These are phyloP conservation scores for Eulemur macaco DNA, from an alignment of 2,113 vertebrate species.

Conservation along the genomic window DNA sequence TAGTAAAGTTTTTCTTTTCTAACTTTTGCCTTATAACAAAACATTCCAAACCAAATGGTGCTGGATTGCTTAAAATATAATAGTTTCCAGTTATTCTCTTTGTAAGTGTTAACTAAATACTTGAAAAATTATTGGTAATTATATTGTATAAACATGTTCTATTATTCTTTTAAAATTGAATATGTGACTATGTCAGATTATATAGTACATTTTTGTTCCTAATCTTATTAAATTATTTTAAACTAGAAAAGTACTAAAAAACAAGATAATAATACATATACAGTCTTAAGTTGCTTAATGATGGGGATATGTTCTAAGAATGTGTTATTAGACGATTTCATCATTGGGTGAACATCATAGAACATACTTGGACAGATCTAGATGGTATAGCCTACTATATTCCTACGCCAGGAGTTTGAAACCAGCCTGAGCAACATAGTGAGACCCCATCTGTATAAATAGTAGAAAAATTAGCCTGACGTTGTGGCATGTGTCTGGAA, in stretches of 20 bases:
- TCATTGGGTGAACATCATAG: neutral
- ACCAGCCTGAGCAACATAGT: no score
- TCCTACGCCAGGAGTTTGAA: no score
- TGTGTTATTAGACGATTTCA: neutral
- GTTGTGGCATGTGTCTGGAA: no score
- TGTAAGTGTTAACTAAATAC: neutral
- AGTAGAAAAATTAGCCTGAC: no score
- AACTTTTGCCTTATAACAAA: neutral
- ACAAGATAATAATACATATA: neutral
- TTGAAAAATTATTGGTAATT: neutral
- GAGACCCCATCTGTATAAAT: no score
- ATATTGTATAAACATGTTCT: neutral
- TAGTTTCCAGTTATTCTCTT: neutral
- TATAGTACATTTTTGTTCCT: conserved; percentile 6
- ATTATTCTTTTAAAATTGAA: neutral
- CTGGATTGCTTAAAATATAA: conserved; percentile 26
- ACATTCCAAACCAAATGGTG: neutral
- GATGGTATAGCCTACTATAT: neutral
- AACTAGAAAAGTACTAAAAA: conserved; percentile 12
- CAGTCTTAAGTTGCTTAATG: neutral
- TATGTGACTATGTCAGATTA: neutral
- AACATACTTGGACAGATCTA: neutral
- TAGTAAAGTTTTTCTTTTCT: conserved; percentile 17
- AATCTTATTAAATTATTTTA: conserved; percentile 38
- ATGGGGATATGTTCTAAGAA: neutral